Evolutionary conservation across 1,140 invertebrate genomes (phyloP).

Genomic region (Planococcus citri): DNA sequence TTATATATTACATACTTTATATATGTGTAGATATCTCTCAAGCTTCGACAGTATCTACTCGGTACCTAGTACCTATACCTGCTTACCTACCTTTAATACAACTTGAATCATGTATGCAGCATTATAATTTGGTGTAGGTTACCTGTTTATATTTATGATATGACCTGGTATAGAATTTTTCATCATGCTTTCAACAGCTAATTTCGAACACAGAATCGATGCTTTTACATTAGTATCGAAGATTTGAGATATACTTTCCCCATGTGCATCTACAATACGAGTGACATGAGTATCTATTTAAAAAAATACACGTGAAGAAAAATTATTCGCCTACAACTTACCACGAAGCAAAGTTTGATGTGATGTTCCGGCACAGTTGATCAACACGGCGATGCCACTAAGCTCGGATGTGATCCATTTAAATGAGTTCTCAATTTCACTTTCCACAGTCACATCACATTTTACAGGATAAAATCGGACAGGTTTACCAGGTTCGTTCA

Average conservation of each 20-base stretch:
- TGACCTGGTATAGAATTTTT: neutral
- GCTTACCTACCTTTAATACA: too few species aligned
- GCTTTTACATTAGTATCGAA: neutral
- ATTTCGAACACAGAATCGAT: neutral
- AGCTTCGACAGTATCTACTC: too few species aligned
- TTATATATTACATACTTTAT: too few species aligned
- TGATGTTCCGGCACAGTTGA: constrained; percentile 22
- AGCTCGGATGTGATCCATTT: constrained; percentile 22
- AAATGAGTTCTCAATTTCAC: constrained; percentile 19
- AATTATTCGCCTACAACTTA: too few species aligned
- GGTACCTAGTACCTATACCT: too few species aligned
- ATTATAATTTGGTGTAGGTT: neutral
- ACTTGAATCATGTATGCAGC: too few species aligned
- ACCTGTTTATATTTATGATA: neutral
- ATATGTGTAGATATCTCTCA: too few species aligned
- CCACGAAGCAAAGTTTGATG: too few species aligned
- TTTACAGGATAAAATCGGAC: constrained; percentile 6
- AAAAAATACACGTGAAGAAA: too few species aligned
- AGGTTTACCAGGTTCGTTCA: too few species aligned
- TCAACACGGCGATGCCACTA: constrained; percentile 17
- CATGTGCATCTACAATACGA: neutral
- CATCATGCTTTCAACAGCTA: neutral
- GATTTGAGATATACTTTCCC: neutral
- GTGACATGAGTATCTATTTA: too few species aligned
- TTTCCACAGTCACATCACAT: constrained; percentile 15